Evolutionary conservation across 2,888 invertebrate species (phyloP).

Genomic region (Perizoma flavofasciatum): DNA sequence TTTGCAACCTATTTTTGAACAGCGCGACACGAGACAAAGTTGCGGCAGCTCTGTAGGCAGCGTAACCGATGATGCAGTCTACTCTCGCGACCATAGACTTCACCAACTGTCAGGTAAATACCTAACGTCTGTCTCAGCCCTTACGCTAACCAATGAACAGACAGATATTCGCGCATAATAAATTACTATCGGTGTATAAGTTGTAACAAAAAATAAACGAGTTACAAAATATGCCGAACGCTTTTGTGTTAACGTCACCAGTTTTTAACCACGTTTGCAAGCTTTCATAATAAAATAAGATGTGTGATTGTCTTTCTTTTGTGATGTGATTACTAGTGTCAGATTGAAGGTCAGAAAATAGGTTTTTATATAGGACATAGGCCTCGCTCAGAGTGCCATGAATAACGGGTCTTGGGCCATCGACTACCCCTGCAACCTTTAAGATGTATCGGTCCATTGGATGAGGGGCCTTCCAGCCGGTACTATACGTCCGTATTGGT

Average conservation of each 20-base stretch:
- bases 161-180: constrained; percentile 1
- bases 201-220: constrained; percentile 9
- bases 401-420: no score
- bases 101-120: constrained; percentile 70
- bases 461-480: no score
- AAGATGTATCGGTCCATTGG: no score
- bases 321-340: constrained; percentile 6
- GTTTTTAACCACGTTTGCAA: constrained; percentile 39
- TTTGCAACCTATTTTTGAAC: constrained; percentile 34
- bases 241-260: constrained; percentile 41
- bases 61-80: constrained; percentile 71
- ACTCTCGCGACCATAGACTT: constrained; percentile 69
- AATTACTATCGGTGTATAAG: constrained; percentile 10
- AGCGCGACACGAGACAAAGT: constrained; percentile 74
- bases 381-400: no score
- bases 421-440: no score
- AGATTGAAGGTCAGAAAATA: background rate
- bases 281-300: constrained; percentile 21
- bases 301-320: constrained; percentile 15
- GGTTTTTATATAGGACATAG: no score
- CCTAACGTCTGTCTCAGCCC: constrained; percentile 12
- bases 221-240: constrained; percentile 27
- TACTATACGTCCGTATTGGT: no score
- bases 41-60: constrained; percentile 77
- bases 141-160: constrained; percentile 3